Evolutionary conservation across 2,888 invertebrate species (phyloP).

Genomic region (Drosophila anomalata): DNA sequence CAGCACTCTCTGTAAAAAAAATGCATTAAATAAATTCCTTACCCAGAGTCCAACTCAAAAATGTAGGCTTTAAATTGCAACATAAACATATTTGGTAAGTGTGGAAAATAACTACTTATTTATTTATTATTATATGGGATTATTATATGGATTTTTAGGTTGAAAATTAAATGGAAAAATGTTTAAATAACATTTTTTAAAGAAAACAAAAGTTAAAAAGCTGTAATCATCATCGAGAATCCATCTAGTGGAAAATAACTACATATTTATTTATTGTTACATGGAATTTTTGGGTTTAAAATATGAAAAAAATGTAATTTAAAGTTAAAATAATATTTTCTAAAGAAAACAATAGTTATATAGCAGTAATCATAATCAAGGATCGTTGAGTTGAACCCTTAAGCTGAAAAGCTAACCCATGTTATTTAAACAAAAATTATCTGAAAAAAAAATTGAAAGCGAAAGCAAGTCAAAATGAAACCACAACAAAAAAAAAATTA

Average conservation of each 20-base stretch:
- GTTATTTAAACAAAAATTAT: neutral
- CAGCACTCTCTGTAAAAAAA: slow-evolving; percentile 25
- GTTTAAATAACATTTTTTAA: neutral
- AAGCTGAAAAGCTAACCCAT: neutral
- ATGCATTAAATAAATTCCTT: slow-evolving; percentile 3
- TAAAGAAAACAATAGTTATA: neutral
- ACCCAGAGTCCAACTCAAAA: neutral
- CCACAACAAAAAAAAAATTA: neutral
- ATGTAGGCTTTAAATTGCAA: slow-evolving; percentile 11
- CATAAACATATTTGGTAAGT: slow-evolving; percentile 22
- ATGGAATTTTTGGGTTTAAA: neutral
- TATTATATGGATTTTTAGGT: neutral
- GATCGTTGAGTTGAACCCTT: neutral
- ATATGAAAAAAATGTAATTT: too few relatives aligned
- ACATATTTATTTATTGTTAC: neutral
- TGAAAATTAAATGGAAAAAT: neutral
- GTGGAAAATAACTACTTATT: neutral
- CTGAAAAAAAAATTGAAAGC: slow-evolving; percentile 16
- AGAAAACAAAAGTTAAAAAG: neutral
- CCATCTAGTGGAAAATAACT: neutral
- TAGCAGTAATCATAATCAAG: neutral
- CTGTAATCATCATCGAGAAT: neutral
- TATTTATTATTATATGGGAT: neutral
- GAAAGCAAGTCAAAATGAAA: slow-evolving; percentile 18
- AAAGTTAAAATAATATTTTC: neutral